Percentiles rank a stretch among this genome's conserved stretches.
Conservation (phyloP, 1,140 invertebrate genomes). For the Harpegnathos saltator region DNA sequence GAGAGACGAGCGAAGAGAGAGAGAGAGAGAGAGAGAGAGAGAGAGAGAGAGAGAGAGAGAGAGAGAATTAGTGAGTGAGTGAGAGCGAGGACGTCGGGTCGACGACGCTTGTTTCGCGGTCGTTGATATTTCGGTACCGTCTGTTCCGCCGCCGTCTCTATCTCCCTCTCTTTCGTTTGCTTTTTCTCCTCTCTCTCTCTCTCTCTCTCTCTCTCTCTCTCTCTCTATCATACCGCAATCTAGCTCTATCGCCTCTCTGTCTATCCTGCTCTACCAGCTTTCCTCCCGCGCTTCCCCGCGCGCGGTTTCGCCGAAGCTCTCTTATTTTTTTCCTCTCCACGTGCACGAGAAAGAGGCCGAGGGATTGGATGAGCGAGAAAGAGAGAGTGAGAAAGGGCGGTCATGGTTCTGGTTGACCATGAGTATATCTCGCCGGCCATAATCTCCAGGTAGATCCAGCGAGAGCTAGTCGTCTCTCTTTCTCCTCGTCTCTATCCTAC, state of each 20-base stretch:
- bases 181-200: slow-evolving; percentile 9
- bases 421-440: slow-evolving; percentile 69
- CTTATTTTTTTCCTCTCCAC: neutral
- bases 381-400: slow-evolving; percentile 20
- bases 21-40: neutral
- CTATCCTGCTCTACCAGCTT: slow-evolving; percentile 23
- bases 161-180: neutral
- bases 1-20: neutral
- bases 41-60: slow-evolving; percentile 51
- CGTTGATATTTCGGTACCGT: slow-evolving; percentile 75
- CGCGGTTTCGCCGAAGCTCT: slow-evolving; percentile 32
- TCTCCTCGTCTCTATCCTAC: neutral
- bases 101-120: slow-evolving; percentile 75
- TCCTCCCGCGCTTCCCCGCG: neutral
- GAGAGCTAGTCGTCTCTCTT: slow-evolving; percentile 31
- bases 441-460: slow-evolving; percentile 70
- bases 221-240: slow-evolving; percentile 12
- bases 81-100: slow-evolving; percentile 71
- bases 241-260: slow-evolving; percentile 44
- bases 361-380: neutral
- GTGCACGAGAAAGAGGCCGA: slow-evolving; percentile 1
- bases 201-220: neutral
- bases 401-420: slow-evolving; percentile 69
- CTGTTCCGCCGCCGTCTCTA: slow-evolving; percentile 38
- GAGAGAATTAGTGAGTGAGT: neutral